Base-by-base conservation (phyloP, 92 coral and sea anemone genomes). In the Parazoanthus atlanticus region DNA sequence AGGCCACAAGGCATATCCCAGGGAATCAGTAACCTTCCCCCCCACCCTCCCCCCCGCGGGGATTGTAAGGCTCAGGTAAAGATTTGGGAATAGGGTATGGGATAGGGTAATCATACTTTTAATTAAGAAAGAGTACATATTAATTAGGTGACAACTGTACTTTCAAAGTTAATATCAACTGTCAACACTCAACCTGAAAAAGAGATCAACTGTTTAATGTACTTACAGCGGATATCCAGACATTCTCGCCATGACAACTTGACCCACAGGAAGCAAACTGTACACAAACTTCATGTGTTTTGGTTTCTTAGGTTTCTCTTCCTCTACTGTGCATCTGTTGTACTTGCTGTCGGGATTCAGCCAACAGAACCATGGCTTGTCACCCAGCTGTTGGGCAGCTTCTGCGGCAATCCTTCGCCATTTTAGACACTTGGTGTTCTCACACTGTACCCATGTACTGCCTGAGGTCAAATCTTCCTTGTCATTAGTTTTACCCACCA, bases 161-260 rank as follows among this genome's bases (percentile, higher is more conserved):
- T 36, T 2, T 36, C 3, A 36, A 36, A 0, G 4, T 2, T 5
- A 36, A 36, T 36, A 36, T 36, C 38, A 36, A 0, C 38, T 36
- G 4, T 36, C 38, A 36, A 5, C 38, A 36, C 38, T 36, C 38
- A 2, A 36, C 4, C 38, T 36, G 38, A 36, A 36, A 36, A 36
- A 5, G 38, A 5, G 38, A 12, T 15, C 3, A 52, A 15, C 58
- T 52, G 19, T 52, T 5, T 30, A 41, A 3, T 16, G 29, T 73
- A 94, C 98, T 93, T 86, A 96, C 98, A 91, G 69, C 26, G 96
- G 97, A 83, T 95, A 96, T 79, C 98, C 98, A 21, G 96, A 85
- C 95, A 96, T 81, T 78, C 93, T 95, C 19, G 98, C 98, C 94
- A 93, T 96, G 43, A 96, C 95, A 75, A 96, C 93, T 49, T 96